A percentile compares a stretch with the other conserved stretches of the same genome.
Conservation (phyloP, 1,140 invertebrate genomes). For the Drosophila ambigua region DNA sequence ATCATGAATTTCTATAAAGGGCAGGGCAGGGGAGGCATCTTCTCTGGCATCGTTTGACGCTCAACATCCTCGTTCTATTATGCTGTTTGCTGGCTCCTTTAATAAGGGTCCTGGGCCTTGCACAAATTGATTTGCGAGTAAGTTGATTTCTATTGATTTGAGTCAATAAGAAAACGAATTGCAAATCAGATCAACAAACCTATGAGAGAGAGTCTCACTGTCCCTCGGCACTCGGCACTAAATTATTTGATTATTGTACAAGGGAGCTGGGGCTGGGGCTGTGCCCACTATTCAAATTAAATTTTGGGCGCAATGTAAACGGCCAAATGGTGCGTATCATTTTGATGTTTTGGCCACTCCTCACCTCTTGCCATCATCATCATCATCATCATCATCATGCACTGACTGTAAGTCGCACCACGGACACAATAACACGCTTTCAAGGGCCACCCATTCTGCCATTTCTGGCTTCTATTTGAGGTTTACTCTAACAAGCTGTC, state of each 20-base stretch:
- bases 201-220: neutral
- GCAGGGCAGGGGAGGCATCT: conserved; percentile 7
- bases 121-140: conserved; percentile 69
- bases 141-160: conserved; percentile 76
- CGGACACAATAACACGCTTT: conserved; percentile 8
- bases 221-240: conserved; percentile 10
- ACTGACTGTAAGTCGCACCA: neutral
- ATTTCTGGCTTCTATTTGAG: neutral
- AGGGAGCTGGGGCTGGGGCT: conserved; percentile 7
- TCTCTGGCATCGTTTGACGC: conserved; percentile 18
- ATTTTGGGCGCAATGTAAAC: conserved; percentile 27
- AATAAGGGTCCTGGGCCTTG: neutral
- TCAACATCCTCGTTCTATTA: conserved; percentile 34
- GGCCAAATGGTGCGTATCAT: conserved; percentile 63
- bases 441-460: neutral
- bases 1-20: conserved; percentile 45
- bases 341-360: conserved; percentile 43
- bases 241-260: conserved; percentile 47
- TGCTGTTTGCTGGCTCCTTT: conserved; percentile 31
- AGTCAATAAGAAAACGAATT: conserved; percentile 36
- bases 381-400: neutral
- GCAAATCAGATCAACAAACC: conserved; percentile 7
- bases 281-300: conserved; percentile 47
- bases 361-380: neutral
- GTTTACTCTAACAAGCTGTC: neutral